Evolutionary conservation across 2,113 vertebrate species (phyloP), one percentile per base, ranked within the genome.

Genomic region (Rhipidura dahli): DNA sequence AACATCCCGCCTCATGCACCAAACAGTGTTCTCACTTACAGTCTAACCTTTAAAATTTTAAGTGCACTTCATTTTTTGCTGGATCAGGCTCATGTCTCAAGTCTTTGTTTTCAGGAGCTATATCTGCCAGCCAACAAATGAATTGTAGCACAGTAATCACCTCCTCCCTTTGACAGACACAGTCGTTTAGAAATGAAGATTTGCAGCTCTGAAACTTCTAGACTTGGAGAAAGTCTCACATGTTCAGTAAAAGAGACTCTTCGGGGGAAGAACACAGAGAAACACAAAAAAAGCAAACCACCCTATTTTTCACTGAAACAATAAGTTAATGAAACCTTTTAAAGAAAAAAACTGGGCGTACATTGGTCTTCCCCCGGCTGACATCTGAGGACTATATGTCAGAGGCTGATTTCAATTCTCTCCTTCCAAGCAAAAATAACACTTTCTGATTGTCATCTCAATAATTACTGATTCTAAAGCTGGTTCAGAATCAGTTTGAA

Each of bases 41-140:
- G 47, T 40, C 35, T 91, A 93, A 78, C 88, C 69, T 93, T 94
- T 92, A 83, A 66, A 68, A 94, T 93, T 80, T 89, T 78, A 92
- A 92, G 77, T 45, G 83, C 56, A n/a, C 39, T 89, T 86, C 57
- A 86, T 27, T 24, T 88, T 83, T 84, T 75, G 72, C 72, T 75
- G 37, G 64, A 90, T 89, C 37, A 68, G 65, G 57, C 56, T 83
- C 12, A 0, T 11, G 37, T 73, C 88, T 88, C 53, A 73, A 88
- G 64, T 53, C 88, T 92, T 88, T 87, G 72, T 93, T 93, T 96
- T 76, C 37, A 70, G 69, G 64, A 90, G 71, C 92, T 64, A 3
- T 16, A 94, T 87, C 83, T 89, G 69, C 83, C 90, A 96, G 79
- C 59, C 69, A 59, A 44, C 60, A 93, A 86, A 83, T 49, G n/a